Evolutionary conservation across 2,888 invertebrate species (phyloP), one percentile per base, ranked within the genome.

Genomic region (Ochropleura plecta): DNA sequence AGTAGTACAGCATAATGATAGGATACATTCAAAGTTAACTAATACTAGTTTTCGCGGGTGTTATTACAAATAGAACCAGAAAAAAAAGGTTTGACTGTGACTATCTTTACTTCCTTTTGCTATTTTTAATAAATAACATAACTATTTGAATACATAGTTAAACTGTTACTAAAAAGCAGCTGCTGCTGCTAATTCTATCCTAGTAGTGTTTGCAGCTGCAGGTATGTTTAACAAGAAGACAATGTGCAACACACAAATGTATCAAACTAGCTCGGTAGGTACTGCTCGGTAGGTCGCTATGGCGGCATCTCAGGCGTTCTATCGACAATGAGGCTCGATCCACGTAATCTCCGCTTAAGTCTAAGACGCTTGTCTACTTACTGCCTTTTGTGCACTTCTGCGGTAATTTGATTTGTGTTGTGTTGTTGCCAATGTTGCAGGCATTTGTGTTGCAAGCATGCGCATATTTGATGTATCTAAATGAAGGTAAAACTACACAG

Each of bases 331-430:
- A 73, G 30, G 68, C 79, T 74, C 70, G 71, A 84, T 86, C 79
- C 79, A 71, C 76, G 78, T 85, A 85, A 88, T 88, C 85, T 85
- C 69, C 53, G 85, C 82, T 85, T 84, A 84, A 74, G 70, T 64
- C 64, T 73, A 71, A 76, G 82, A 66, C 70, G 66, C 51, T 55
- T 73, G 75, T 69, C 63, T 76, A 59, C 66, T 69, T 78, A 63
- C 70, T 70, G 68, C 73, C 63, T 77, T 59, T 62, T 75, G 51
- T 69, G 48, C 73, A 63, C 53, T 66, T 76, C 46, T 70, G 44
- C 55, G 57, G 66, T 63, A 66, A 72, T 80, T 59, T 55, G 44
- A 63, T 63, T 42, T 79, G 20, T 46, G 53, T 18, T 30, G 48
- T 18, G 30, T 55, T 49, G 51, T 20, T 60, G 48, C n/a, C 18